A percentile compares a stretch with the other conserved stretches of the same genome.
Conservation (phyloP, 1,140 invertebrate genomes). For the Centruroides sculpturatus region DNA sequence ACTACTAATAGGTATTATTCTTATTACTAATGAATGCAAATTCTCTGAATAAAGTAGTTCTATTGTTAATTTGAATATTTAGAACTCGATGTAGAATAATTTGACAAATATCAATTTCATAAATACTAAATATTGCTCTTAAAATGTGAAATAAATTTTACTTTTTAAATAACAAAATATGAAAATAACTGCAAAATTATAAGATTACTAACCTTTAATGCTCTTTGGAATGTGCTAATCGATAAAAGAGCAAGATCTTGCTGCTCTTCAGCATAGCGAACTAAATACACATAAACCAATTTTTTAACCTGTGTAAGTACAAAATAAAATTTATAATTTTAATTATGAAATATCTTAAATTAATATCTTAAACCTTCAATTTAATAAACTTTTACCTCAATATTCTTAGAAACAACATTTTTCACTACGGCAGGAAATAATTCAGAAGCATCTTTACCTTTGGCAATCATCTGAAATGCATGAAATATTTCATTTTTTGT, state of each 20-base stretch:
- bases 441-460: slow-evolving; percentile 94
- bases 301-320: slow-evolving; percentile 55
- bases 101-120: too few species aligned
- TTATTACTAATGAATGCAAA: too few species aligned
- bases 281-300: slow-evolving; percentile 95
- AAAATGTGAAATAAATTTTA: too few species aligned
- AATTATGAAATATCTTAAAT: neutral
- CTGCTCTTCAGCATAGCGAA: slow-evolving; percentile 96
- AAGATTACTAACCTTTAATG: slow-evolving; percentile 54
- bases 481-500: neutral
- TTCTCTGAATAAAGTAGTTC: too few species aligned
- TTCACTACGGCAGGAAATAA: slow-evolving; percentile 98
- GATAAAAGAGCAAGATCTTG: slow-evolving; percentile 94
- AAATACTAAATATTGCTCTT: too few species aligned
- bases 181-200: neutral
- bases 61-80: too few species aligned
- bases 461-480: slow-evolving; percentile 78
- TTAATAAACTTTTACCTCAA: slow-evolving; percentile 52
- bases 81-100: too few species aligned
- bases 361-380: neutral
- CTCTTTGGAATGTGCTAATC: slow-evolving; percentile 96
- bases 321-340: slow-evolving; percentile 8
- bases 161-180: neutral
- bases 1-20: too few species aligned
- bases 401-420: slow-evolving; percentile 98